Base-by-base conservation (phyloP, 23 tunicate genomes). In the Pegea sp. region DNA sequence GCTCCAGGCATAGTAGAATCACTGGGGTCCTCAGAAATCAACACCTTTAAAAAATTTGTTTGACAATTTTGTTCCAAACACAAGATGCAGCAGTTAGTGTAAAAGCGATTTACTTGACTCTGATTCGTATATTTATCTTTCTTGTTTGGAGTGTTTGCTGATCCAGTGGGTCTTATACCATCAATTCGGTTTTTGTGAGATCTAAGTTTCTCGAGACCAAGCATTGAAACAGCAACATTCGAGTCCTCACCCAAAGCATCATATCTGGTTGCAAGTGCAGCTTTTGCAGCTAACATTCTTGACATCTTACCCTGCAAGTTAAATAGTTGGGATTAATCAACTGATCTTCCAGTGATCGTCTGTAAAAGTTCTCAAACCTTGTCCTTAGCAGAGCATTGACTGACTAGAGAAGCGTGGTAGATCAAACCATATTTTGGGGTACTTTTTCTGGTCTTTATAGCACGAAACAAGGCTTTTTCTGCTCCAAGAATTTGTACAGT, bases 401-500 rank as follows among this genome's bases (percentile, higher is more conserved):
- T 76, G 19, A 91, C 99, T 28, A 91, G 33, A 16, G 86, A 58
- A 19, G 99, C 99, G 38, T 91, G 99, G 53, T 91, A 91, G 28
- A 91, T 78, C 22, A 91, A 67, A 29, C 99, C 99, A 56, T 91
- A 91, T 50, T 91, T 91, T 2, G 99, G 99, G 8, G 99, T 91
- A 57, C 79, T 78, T 38, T 91, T 81, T 46, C 73, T 69, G 4
- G 99, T 91, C 42, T 91, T 91, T 23, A 91, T 53, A 4, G 99
- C 99, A 6, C 99, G 72, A 31, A 91, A 91, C 54, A 91, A 61
- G 31, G 99, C 99, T 53, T 91, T 91, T 62, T 91, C 99, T 4
- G 99, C 99, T 16, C 99, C 99, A 3, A 91, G 72, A 44, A 91
- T 91, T 64, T 91, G 99, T 1, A 91, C 93, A 32, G 99, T 91